Conservation (phyloP, 2,888 invertebrate species). For the Acleris emargana region DNA sequence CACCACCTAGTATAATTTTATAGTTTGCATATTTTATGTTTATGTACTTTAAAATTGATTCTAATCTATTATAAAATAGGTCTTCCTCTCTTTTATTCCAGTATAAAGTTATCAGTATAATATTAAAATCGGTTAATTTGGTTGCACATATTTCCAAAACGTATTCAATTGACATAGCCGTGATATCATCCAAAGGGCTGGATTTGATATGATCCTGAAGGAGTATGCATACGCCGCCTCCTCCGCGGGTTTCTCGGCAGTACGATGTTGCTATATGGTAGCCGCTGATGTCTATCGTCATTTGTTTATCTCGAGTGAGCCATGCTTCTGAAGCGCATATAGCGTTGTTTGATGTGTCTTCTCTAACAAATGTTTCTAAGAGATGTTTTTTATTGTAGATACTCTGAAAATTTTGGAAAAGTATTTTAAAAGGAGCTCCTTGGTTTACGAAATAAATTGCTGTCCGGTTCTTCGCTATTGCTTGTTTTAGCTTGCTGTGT, state of each 20-base stretch:
- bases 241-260: background rate
- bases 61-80: conserved; percentile 8
- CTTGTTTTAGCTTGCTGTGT: too few species aligned
- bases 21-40: conserved; percentile 4
- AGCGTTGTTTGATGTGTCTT: background rate
- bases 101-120: background rate
- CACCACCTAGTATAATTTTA: conserved; percentile 13
- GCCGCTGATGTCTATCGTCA: background rate
- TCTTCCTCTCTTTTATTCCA: conserved; percentile 3
- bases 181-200: background rate
- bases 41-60: conserved; percentile 4
- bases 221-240: conserved; percentile 1
- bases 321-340: background rate
- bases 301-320: background rate
- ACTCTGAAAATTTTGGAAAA: background rate
- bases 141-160: background rate
- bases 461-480: too few species aligned
- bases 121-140: background rate
- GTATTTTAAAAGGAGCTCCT: background rate
- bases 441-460: background rate
- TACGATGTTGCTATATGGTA: background rate
- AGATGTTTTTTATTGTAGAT: background rate
- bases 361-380: background rate
- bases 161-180: background rate
- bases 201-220: background rate